These are phyloP conservation scores for Seriola dumerili DNA, from an alignment of 2,113 vertebrate species.

Conservation along the genomic window DNA sequence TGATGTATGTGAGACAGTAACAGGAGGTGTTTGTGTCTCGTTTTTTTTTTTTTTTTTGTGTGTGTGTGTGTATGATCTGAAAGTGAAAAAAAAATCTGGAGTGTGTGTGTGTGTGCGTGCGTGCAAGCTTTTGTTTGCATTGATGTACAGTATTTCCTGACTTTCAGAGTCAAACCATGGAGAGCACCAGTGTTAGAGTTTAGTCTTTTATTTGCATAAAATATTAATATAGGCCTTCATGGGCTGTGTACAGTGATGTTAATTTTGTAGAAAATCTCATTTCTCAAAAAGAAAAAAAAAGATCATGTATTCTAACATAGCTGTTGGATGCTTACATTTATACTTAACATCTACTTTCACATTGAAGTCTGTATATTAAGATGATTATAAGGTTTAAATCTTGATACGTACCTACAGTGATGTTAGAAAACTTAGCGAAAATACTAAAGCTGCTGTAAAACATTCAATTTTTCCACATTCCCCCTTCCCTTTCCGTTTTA, in stretches of 20 bases:
- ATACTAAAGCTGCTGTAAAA: constrained; percentile 4
- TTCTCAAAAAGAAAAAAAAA: neutral
- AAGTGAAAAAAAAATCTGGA: neutral
- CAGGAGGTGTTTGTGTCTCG: neutral
- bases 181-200: constrained; percentile 25
- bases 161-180: constrained; percentile 5
- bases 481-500: neutral
- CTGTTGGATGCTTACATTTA: neutral
- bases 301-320: neutral
- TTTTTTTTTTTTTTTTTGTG: neutral
- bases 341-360: constrained; percentile 3
- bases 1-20: neutral
- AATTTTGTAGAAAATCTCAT: constrained; percentile 11
- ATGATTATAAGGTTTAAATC: constrained; percentile 13
- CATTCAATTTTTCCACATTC: neutral
- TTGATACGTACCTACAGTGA: constrained; percentile 16
- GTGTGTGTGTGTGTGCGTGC: neutral
- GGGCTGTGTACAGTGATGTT: constrained; percentile 22
- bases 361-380: constrained; percentile 32
- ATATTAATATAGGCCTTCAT: neutral
- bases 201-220: constrained; percentile 1
- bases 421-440: neutral
- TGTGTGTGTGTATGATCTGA: neutral
- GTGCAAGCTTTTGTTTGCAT: neutral
- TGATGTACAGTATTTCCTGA: constrained; percentile 32